Percentiles rank a stretch among this genome's conserved stretches.
These are phyloP conservation scores for Sipha flava DNA, from an alignment of 1,140 invertebrate species.

Conservation along the genomic window DNA sequence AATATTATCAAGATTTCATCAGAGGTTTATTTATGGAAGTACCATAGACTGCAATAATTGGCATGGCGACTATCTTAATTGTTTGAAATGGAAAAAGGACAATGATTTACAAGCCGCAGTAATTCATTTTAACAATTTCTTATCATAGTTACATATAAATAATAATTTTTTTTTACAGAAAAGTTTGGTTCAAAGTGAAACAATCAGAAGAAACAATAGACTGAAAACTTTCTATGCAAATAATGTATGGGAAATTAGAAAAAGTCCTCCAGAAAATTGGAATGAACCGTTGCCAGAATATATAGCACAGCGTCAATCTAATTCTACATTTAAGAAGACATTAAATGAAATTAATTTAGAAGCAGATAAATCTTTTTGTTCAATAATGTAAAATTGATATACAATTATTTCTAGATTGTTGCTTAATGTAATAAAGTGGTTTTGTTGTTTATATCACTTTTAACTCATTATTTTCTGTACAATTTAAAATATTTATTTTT, in stretches of 20 bases:
- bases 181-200: not conserved
- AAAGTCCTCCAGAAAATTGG: conserved; percentile 11
- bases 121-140: not conserved
- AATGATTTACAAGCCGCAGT: not conserved
- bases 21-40: not conserved
- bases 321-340: not conserved
- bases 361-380: not conserved
- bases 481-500: no score
- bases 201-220: not conserved
- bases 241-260: conserved; percentile 22
- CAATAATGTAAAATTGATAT: not conserved
- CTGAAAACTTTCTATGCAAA: not conserved
- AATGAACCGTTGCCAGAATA: conserved; percentile 19
- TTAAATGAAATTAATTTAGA: not conserved
- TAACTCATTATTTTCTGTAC: no score
- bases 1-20: conserved; percentile 19
- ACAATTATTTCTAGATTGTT: not conserved
- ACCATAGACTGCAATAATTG: not conserved
- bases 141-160: not conserved
- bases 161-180: not conserved
- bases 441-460: not conserved
- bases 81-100: conserved; percentile 12
- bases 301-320: not conserved
- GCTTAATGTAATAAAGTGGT: not conserved
- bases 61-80: not conserved